Base-by-base conservation (phyloP, 1,140 invertebrate species). In the Linepithema humile region DNA sequence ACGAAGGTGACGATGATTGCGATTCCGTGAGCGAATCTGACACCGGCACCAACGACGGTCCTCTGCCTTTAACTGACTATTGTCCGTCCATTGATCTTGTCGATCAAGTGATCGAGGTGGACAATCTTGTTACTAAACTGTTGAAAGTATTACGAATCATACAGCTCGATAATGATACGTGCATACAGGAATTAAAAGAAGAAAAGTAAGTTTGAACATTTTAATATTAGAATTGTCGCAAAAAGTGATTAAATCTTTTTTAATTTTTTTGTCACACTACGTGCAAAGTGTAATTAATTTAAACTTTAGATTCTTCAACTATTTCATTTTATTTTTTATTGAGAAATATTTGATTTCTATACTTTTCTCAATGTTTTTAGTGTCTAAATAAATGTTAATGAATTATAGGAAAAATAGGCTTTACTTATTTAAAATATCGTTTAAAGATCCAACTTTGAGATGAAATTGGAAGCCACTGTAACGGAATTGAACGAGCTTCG, bases 61-160 rank as follows among this genome's bases (percentile, higher is more conserved):
- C 91, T 17, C 82, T 90, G 57, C 90, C 92, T 9, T 85, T 92
- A 43, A 90, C 82, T 64, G 92, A 94, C 83, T 94, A 92, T 69
- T 93, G 93, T 87, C 90, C 92, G n/a, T 91, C 90, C n/a, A 88
- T 93, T 40, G 91, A 92, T 86, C 94, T 97, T 9, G 96, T 97
- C 26, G 96, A 97, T 93, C 96, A 97, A 95, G 96, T 97, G 5
- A 97, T 97, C 75, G 96, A 97, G 17, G 96, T 97, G 35, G 96
- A 97, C 93, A 96, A 96, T 93, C 93, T 97, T 17, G 95, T 97
- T 6, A 97, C 96, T 0, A 96, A 96, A 88, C 92, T 97, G 87
- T 94, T 97, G 74, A 97, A 97, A 89, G 96, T 97, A 60, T 94
- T 97, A 85, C 94, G 96, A 57, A 96, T 97, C 26, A 96, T 97